Evolutionary conservation across 2,797 vertebrate species (phyloP).

Genomic region (Amblyraja radiata): DNA sequence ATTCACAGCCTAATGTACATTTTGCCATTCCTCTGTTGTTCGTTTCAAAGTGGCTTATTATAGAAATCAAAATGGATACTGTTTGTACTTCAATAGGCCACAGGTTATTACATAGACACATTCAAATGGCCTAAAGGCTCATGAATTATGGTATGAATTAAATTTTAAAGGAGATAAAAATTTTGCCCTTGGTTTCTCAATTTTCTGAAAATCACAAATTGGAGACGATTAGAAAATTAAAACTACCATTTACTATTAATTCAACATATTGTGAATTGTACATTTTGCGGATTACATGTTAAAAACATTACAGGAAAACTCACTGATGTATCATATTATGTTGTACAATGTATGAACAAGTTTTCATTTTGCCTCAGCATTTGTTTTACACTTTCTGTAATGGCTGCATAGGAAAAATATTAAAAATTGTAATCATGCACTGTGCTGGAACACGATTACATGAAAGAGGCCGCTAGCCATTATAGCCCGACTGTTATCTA

Average conservation of each 20-base stretch:
- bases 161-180: neutral
- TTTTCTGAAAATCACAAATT: neutral
- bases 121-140: neutral
- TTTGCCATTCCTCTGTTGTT: neutral
- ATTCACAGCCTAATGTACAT: no score
- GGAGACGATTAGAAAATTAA: conserved; percentile 3
- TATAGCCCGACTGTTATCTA: neutral
- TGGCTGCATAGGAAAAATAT: conserved; percentile 17
- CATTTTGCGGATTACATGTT: conserved; percentile 13
- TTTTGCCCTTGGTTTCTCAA: neutral
- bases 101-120: neutral
- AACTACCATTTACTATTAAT: conserved; percentile 15
- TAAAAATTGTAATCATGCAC: neutral
- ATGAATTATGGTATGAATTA: neutral
- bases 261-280: neutral
- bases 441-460: neutral
- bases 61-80: neutral
- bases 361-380: neutral
- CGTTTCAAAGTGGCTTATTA: neutral
- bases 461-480: neutral
- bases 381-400: conserved; percentile 3
- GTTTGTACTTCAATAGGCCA: neutral
- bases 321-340: neutral
- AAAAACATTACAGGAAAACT: neutral
- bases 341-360: conserved; percentile 21